Evolutionary conservation across 1,140 invertebrate species (phyloP).

Genomic region (Brachionus koreanus): DNA sequence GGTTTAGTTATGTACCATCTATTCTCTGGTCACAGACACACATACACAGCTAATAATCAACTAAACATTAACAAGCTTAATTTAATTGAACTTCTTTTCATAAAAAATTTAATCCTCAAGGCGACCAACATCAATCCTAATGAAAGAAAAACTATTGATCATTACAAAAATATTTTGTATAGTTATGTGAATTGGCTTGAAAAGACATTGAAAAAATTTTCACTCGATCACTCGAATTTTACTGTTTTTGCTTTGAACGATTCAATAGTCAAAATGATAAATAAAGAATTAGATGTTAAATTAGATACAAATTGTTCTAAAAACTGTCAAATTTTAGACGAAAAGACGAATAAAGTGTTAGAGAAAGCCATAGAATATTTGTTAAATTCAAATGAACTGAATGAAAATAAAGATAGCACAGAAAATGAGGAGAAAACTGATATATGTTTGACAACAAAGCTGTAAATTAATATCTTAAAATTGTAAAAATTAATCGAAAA

Average conservation of each 20-base stretch:
- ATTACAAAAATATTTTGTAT: slow-evolving; percentile 16
- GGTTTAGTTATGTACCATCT: slow-evolving; percentile 7
- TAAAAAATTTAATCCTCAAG: slow-evolving; percentile 6
- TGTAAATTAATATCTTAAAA: neutral
- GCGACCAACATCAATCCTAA: slow-evolving; percentile 1
- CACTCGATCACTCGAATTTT: neutral
- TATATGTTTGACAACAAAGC: neutral
- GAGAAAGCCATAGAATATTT: neutral
- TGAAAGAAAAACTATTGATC: neutral
- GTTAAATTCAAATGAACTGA: neutral
- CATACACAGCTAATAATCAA: neutral
- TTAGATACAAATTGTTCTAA: neutral
- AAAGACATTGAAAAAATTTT: neutral
- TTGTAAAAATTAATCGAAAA: neutral
- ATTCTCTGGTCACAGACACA: neutral
- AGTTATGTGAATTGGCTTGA: neutral
- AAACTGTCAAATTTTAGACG: neutral
- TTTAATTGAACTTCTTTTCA: neutral
- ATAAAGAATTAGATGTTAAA: neutral
- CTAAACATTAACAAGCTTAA: neutral
- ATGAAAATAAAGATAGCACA: too few species aligned
- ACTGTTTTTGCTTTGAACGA: neutral
- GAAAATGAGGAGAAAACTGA: neutral
- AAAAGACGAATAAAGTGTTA: neutral
- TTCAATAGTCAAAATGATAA: neutral